These are phyloP conservation scores for Aphelocoma californica DNA, from an alignment of 2,797 vertebrate genomes.

Conservation along the genomic window DNA sequence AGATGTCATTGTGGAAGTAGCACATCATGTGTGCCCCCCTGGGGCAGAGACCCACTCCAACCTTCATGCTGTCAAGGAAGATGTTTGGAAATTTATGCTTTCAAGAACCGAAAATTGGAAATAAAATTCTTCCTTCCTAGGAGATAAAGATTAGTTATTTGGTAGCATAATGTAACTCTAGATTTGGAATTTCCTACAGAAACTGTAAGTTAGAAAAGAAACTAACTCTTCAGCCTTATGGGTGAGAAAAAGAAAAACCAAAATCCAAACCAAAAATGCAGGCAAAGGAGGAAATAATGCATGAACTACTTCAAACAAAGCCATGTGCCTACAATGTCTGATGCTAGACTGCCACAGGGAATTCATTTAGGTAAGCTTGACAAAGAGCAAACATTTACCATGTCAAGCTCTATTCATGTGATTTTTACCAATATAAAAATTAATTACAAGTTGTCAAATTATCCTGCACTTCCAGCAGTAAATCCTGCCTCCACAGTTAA, in stretches of 20 bases:
- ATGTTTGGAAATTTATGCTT: background rate
- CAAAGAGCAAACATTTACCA: background rate
- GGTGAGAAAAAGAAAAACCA: background rate
- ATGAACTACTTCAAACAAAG: background rate
- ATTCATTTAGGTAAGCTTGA: background rate
- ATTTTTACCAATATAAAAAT: background rate
- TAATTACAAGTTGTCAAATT: background rate
- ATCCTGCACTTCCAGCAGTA: background rate
- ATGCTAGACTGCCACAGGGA: background rate
- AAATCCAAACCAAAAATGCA: background rate
- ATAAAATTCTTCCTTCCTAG: background rate
- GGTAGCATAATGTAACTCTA: background rate
- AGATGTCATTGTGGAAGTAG: background rate
- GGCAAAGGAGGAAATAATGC: background rate
- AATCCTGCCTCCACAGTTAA: background rate
- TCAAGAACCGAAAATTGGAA: background rate
- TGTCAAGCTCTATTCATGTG: background rate
- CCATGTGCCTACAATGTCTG: background rate
- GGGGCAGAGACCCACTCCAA: background rate
- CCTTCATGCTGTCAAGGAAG: background rate
- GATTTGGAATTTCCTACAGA: background rate
- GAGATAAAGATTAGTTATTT: background rate
- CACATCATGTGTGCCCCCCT: accelerated
- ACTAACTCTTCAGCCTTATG: background rate
- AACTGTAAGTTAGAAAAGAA: background rate